Conservation (phyloP, 30 jellyfish, hydroid and myxozoan genomes). For the Chironex yamaguchii region DNA sequence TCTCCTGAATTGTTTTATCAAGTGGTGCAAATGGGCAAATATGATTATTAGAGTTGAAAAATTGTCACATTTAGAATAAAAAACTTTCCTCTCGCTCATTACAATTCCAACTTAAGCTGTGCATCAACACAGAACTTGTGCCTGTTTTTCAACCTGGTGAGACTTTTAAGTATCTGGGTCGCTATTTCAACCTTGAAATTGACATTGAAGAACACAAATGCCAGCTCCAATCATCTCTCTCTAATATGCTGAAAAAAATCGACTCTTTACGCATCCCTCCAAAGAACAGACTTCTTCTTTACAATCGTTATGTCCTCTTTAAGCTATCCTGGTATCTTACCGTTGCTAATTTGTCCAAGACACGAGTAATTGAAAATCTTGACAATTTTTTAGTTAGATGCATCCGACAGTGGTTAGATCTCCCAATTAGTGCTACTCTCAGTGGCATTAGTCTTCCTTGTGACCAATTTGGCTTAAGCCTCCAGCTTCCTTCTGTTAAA, state of each 20-base stretch:
- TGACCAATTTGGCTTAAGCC: conserved; percentile 8
- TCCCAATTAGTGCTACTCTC: not conserved
- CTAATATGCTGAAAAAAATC: conserved; percentile 1
- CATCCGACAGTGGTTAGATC: not conserved
- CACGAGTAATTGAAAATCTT: no score
- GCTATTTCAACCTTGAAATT: not conserved
- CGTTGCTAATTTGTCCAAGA: not conserved
- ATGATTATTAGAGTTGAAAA: no score
- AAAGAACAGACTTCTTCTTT: not conserved
- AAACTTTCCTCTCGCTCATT: conserved; percentile 17
- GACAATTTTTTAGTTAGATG: no score
- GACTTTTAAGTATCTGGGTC: no score
- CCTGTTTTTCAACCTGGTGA: not conserved
- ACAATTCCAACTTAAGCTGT: conserved; percentile 3
- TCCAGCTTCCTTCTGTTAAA: conserved; percentile 17
- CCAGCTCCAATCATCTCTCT: conserved; percentile 21
- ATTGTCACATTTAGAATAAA: conserved; percentile 29
- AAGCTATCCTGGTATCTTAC: conserved; percentile 15
- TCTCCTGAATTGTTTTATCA: conserved; percentile 13
- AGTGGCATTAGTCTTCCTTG: conserved; percentile 20
- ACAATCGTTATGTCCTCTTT: not conserved
- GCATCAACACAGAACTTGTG: conserved; percentile 12
- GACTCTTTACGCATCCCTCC: conserved; percentile 19
- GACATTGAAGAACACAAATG: not conserved
- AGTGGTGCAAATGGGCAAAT: conserved; percentile 12